Evolutionary conservation across 2,888 invertebrate genomes (phyloP).

Genomic region (Acanthoscelides obtectus): DNA sequence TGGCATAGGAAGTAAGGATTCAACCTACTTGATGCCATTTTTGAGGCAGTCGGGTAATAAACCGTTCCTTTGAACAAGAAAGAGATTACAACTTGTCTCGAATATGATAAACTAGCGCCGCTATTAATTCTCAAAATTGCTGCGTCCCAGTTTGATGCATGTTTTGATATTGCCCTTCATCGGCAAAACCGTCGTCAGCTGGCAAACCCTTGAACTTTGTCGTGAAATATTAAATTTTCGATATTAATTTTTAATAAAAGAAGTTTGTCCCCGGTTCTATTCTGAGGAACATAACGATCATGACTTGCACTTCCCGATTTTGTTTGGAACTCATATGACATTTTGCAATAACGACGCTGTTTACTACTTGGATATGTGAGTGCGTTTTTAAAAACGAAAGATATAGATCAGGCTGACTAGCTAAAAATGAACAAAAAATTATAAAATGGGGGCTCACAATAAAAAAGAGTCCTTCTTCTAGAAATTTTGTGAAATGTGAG

Average conservation of each 20-base stretch:
- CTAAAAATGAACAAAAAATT: too few relatives aligned
- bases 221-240: neutral
- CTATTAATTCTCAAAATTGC: neutral
- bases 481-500: too few relatives aligned
- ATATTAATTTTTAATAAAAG: neutral
- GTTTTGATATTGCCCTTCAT: neutral
- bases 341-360: neutral
- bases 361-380: neutral
- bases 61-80: too few relatives aligned
- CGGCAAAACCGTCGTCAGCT: neutral
- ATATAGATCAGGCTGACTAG: too few relatives aligned
- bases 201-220: neutral
- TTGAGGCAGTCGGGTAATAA: too few relatives aligned
- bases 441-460: too few relatives aligned
- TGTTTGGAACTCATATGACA: neutral
- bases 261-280: neutral
- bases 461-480: too few relatives aligned
- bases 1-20: too few relatives aligned
- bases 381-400: neutral
- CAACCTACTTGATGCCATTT: too few relatives aligned
- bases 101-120: too few relatives aligned
- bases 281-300: neutral
- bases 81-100: too few relatives aligned
- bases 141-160: neutral
- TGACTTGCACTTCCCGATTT: neutral